phyloP scores from a whole-genome alignment of 1,140 invertebrate genomes.

The Rhyzopertha dominica region DNA sequence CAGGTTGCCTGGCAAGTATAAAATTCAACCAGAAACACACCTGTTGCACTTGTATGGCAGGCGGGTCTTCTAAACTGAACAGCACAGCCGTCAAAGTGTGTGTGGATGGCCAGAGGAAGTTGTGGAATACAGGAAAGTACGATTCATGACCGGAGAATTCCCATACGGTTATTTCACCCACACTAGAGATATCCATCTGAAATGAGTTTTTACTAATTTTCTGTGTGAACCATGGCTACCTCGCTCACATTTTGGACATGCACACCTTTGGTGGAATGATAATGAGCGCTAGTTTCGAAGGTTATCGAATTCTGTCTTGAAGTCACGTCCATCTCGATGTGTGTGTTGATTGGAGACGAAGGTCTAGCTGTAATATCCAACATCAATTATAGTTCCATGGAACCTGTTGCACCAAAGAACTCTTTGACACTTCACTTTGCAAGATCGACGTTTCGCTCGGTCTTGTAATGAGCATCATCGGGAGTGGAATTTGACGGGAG shows the following conservation, averaged over 20 bases:
- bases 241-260: constrained; percentile 56
- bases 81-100: constrained; percentile 56
- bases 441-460: too few species aligned
- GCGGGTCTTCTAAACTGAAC: constrained; percentile 68
- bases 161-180: constrained; percentile 69
- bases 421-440: too few species aligned
- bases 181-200: constrained; percentile 51
- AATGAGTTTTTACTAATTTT: constrained; percentile 23
- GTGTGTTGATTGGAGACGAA: constrained; percentile 42
- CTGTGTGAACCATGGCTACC: constrained; percentile 10
- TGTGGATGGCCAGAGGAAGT: constrained; percentile 37
- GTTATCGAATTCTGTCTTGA: constrained; percentile 57
- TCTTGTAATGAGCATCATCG: too few species aligned
- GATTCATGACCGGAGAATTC: constrained; percentile 79
- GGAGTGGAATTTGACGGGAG: too few species aligned
- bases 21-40: constrained; percentile 78
- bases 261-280: constrained; percentile 64
- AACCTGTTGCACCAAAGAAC: too few species aligned
- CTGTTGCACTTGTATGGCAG: constrained; percentile 68
- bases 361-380: constrained; percentile 38
- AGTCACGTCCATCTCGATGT: constrained; percentile 59
- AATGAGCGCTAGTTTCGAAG: constrained; percentile 53
- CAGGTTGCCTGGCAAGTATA: constrained; percentile 65
- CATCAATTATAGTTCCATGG: background rate
- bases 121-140: constrained; percentile 72